Evolutionary conservation across 1,140 invertebrate genomes (phyloP).

Genomic region (Bombus soroeensis): DNA sequence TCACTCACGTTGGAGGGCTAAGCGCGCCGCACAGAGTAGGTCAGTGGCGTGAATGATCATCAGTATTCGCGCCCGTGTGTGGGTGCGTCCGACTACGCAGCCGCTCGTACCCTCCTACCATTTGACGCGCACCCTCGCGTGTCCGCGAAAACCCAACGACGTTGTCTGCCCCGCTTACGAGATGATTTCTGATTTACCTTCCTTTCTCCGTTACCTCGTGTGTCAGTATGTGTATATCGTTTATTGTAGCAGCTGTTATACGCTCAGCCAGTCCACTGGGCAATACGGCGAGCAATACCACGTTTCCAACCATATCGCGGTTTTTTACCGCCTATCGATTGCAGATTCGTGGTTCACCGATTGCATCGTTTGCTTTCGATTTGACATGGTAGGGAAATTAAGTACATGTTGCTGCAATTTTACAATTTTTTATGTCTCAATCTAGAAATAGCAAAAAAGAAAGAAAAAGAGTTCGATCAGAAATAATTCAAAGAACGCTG

Average conservation of each 20-base stretch:
- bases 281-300: no score
- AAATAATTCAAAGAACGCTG: no score
- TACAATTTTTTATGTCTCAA: neutral
- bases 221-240: neutral
- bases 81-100: conserved; percentile 44
- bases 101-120: conserved; percentile 11
- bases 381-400: neutral
- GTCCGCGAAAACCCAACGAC: conserved; percentile 22
- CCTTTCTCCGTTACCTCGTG: no score
- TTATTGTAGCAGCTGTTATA: neutral
- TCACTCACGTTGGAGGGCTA: conserved; percentile 31
- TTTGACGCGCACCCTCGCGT: conserved; percentile 45
- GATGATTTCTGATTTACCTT: conserved; percentile 25
- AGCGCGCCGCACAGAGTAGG: conserved; percentile 65
- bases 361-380: neutral
- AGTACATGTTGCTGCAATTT: neutral
- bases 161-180: neutral
- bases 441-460: neutral
- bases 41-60: conserved; percentile 73
- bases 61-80: conserved; percentile 58
- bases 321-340: neutral
- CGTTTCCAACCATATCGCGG: neutral
- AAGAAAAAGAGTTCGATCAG: no score
- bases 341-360: neutral
- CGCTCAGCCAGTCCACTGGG: no score